phyloP scores from a whole-genome alignment of 2,797 vertebrate genomes.

The Catostomus latipinnis region DNA sequence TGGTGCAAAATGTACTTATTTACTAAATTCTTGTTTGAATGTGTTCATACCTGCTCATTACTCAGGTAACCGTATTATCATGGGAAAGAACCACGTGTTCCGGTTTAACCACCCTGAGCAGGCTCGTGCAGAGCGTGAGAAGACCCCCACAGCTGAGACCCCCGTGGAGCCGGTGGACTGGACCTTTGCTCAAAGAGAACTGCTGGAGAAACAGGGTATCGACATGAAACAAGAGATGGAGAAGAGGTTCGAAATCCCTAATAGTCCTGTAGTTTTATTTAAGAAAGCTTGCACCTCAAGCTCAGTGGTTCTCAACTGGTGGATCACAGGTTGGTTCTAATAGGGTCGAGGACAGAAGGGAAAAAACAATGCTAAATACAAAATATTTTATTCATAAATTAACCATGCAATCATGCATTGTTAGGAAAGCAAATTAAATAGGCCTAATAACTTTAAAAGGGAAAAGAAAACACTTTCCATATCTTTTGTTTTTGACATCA shows the following conservation, averaged over 20 bases:
- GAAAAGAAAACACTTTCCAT: no score
- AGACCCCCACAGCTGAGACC: constrained; percentile 95
- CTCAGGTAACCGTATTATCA: constrained; percentile 97
- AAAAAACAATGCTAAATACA: no score
- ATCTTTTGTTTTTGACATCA: no score
- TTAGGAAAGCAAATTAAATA: no score
- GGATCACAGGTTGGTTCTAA: no score
- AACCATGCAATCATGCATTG: no score
- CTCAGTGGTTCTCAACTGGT: no score
- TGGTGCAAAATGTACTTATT: neutral
- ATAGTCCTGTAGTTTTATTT: no score
- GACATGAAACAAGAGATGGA: constrained; percentile 99
- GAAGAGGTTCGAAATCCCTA: constrained; percentile 83
- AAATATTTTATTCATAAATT: no score
- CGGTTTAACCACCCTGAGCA: constrained; percentile 99
- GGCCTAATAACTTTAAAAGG: no score
- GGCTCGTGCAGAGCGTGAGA: constrained; percentile 95
- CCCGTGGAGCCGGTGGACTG: constrained; percentile 98
- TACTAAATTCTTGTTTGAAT: neutral
- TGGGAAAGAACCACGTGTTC: constrained; percentile 99
- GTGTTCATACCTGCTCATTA: constrained; percentile 17
- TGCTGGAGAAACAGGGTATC: constrained; percentile 97
- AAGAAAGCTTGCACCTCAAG: no score
- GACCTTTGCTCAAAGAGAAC: constrained; percentile 97
- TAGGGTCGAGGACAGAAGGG: no score